Base-by-base conservation (phyloP, 2,888 invertebrate genomes). In the Erebia epiphron region DNA sequence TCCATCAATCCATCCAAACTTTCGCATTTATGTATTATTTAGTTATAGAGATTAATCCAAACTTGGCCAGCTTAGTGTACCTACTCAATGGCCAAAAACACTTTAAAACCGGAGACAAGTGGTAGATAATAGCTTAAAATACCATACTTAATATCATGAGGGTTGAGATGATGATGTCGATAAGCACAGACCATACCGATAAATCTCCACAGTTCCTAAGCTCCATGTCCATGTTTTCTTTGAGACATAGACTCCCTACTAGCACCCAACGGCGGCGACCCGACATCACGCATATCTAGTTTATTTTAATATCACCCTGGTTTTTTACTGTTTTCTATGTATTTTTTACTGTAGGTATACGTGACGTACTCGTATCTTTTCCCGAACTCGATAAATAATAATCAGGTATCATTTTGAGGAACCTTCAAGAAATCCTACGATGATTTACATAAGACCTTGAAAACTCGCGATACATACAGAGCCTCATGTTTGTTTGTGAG, bases 301-400 rank as follows among this genome's bases (percentile, higher is more conserved):
- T 87, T 84, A 87, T 88, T 86, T 87, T 87, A 89, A 89, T 88
- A 87, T 90, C 84, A 87, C 86, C 83, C 86, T 79, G 82, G 83
- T 86, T 90, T 89, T 91, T 91, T 88, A 84, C 82, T 82, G 75
- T 84, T 87, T 88, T 86, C 80, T 85, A 80, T 80, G 70, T 77
- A 78, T 79, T 76, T 72, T 60, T 77, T 82, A 76, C 73, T 87
- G 78, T 77, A 74, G n/a, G n/a, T 75, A 73, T 75, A 89, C 92
- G 90, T 91, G 91, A 88, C 83, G 80, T 79, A 82, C 83, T 82
- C 79, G 78, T 76, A 75, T 79, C 76, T 82, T 86, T 85, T 84
- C 81, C 75, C 76, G 81, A 79, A 79, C 80, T 81, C 74, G 69
- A 81, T 76, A 79, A 81, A 79, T 74, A 79, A 75, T 74, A 75